Evolutionary conservation across 2,797 vertebrate species (phyloP).

Genomic region (Epinephelus awoara): DNA sequence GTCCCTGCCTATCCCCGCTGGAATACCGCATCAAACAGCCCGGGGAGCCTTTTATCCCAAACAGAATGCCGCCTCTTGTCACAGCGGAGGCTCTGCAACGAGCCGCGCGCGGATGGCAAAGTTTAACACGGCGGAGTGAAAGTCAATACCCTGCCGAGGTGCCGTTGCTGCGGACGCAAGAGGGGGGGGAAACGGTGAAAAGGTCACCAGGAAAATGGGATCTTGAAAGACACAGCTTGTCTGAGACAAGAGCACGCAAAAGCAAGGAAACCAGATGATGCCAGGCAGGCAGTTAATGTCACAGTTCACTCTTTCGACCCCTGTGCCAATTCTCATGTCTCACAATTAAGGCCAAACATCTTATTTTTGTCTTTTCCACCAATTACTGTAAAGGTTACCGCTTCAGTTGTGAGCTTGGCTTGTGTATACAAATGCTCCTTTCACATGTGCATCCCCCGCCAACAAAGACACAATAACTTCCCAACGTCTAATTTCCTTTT

Average conservation of each 20-base stretch:
- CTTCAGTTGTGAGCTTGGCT: conserved; percentile 37
- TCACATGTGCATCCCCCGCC: conserved; percentile 10
- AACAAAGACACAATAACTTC: conserved; percentile 48
- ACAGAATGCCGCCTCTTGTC: conserved; percentile 65
- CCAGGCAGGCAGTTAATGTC: conserved; percentile 70
- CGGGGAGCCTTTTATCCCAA: conserved; percentile 77
- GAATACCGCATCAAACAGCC: conserved; percentile 77
- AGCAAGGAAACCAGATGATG: conserved; percentile 50
- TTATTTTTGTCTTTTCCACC: conserved; percentile 56
- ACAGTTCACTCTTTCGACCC: conserved; percentile 65
- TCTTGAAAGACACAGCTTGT: conserved; percentile 65
- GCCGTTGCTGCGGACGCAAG: conserved; percentile 35
- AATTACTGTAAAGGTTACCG: conserved; percentile 75
- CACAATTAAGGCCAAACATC: conserved; percentile 68
- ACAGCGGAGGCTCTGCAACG: conserved; percentile 41
- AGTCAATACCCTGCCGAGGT: conserved; percentile 70
- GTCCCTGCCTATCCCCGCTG: conserved; percentile 62
- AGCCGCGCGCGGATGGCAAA: conserved; percentile 44
- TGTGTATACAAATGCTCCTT: conserved; percentile 36
- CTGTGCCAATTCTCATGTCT: conserved; percentile 55
- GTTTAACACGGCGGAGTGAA: conserved; percentile 68
- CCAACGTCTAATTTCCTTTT: conserved; percentile 61
- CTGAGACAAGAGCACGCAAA: conserved; percentile 43
- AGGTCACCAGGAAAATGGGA: conserved; percentile 73
- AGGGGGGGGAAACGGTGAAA: conserved; percentile 50